Evolutionary conservation across 1,140 invertebrate species (phyloP), one percentile per base, ranked within the genome.

Genomic region (Danaus melanippus): DNA sequence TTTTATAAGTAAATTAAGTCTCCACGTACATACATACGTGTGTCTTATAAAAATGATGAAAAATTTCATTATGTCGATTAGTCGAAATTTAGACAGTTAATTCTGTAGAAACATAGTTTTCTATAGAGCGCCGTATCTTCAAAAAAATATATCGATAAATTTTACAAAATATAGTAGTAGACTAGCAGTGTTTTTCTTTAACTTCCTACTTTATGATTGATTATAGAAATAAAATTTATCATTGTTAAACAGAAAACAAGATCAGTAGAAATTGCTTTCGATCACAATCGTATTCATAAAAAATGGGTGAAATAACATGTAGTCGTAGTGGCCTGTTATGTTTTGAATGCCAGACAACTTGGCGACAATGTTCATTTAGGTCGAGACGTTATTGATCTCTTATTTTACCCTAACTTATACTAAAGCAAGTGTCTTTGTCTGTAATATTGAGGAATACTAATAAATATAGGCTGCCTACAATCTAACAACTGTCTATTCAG

Each of bases 351-450:
- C 52, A 62, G 60, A 62, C 60, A 62, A 41, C 48, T 17, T 48
- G 60, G 60, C 60, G 60, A 44, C 49, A 50, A 11, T 56, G 54
- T 55, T 55, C 52, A 60, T 60, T 60, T 60, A 49, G 58, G 58
- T 60, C 58, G 58, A 60, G 58, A 55, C 53, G 39, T 50, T 59
- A 60, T 60, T 51, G 58, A 60, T 60, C 47, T 55, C 46, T 47
- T 53, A 53, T 59, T 54, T 46, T 49, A 50, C 51, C 42, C 47
- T 56, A 50, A 41, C 12, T 11, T 11, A 45, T 44, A 39, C 49
- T 12, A 44, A 17, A 40, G 12, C 12, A 9, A 51, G 42, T 51
- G 41, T 32, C 6, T 32, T 32, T 32, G 21, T 32, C 21, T 32
- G 21, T 32, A 32, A 32, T 32, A 15, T 1, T 15, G 15, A 15